A percentile compares a stretch with the other conserved stretches of the same genome.
Conservation (phyloP, 2,113 vertebrate genomes). For the Raphicerus campestris region DNA sequence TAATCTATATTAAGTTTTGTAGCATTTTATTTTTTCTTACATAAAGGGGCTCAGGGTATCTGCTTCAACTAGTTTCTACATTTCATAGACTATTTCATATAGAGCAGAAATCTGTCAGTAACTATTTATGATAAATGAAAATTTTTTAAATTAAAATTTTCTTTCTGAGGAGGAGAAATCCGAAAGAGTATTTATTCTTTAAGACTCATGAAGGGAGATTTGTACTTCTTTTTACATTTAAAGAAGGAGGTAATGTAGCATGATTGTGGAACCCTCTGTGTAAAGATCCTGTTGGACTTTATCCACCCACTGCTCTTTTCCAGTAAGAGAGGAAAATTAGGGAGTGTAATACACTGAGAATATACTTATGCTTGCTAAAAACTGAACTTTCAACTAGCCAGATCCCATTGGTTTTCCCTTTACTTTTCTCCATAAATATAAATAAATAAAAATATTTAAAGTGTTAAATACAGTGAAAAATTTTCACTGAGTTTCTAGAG, state of each 20-base stretch:
- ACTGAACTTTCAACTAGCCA: not conserved
- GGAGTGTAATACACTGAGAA: not conserved
- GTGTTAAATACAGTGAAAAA: not conserved
- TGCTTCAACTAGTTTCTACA: not conserved
- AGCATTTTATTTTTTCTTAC: not conserved
- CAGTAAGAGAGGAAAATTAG: not conserved
- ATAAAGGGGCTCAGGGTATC: not conserved
- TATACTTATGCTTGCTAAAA: not conserved
- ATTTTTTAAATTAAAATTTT: not conserved
- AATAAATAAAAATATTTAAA: not conserved
- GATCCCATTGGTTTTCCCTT: not conserved
- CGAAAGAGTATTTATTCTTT: not conserved
- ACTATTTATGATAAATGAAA: not conserved
- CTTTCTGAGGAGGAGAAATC: not conserved
- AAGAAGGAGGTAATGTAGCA: not conserved
- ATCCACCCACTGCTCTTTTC: not conserved
- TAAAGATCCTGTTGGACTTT: not conserved
- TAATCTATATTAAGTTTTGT: not conserved
- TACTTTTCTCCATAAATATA: not conserved
- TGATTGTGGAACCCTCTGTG: not conserved
- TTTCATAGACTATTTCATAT: not conserved
- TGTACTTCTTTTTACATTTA: not conserved
- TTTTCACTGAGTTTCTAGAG: not conserved
- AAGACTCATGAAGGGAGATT: not conserved
- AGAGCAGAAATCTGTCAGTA: not conserved